Evolutionary conservation across 2,888 invertebrate species (phyloP).

Genomic region (Craniophora ligustri): DNA sequence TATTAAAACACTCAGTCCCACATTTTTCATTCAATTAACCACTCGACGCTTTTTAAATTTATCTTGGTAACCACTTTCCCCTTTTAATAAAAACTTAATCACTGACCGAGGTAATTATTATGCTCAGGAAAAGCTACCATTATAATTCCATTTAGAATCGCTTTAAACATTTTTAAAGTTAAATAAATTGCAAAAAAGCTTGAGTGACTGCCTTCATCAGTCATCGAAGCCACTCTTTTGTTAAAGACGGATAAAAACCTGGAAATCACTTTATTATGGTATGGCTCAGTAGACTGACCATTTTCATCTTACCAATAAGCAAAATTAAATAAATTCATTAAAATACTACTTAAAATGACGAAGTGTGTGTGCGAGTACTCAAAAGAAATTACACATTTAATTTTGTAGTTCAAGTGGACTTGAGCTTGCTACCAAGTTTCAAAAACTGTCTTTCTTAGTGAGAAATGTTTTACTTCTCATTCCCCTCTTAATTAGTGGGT

Average conservation of each 20-base stretch:
- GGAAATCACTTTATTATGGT: no score
- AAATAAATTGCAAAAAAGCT: no score
- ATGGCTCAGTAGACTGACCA: no score
- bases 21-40: slow-evolving; percentile 58
- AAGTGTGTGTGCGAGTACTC: no score
- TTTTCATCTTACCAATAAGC: no score
- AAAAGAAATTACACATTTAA: slow-evolving; percentile 14
- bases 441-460: slow-evolving; percentile 41
- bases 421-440: slow-evolving; percentile 4
- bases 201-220: no score
- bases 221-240: no score
- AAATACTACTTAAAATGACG: no score
- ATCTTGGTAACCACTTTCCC: slow-evolving; percentile 52
- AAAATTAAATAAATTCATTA: no score
- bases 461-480: slow-evolving; percentile 49
- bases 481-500: slow-evolving; percentile 58
- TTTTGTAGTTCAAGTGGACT: slow-evolving; percentile 1
- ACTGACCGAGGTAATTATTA: slow-evolving; percentile 41
- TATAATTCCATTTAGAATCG: slow-evolving; percentile 15
- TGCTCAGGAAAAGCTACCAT: slow-evolving; percentile 14
- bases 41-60: slow-evolving; percentile 46
- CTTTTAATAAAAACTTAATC: slow-evolving; percentile 58
- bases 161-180: not conserved
- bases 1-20: slow-evolving; percentile 31
- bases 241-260: no score